Evolutionary conservation across 1,140 invertebrate species (phyloP).

Genomic region (Pectinophora gossypiella): DNA sequence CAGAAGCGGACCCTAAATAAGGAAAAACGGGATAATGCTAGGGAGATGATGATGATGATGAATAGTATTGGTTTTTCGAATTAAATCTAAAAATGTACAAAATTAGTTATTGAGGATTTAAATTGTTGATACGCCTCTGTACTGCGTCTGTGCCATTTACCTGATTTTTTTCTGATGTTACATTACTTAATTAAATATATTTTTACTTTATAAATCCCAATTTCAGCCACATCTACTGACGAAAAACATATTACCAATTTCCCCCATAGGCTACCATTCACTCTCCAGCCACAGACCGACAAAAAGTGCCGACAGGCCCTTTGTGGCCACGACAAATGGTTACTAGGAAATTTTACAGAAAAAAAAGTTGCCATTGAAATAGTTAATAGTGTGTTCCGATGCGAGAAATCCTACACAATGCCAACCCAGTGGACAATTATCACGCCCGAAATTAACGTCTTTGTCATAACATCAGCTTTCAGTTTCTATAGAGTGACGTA

Average conservation of each 20-base stretch:
- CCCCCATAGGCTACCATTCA: background rate
- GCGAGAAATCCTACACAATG: constrained; percentile 51
- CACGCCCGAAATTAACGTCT: constrained; percentile 43
- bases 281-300: constrained; percentile 1
- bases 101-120: too few relatives aligned
- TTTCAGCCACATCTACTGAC: too few relatives aligned
- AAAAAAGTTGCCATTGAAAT: constrained; percentile 32
- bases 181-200: too few relatives aligned
- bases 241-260: background rate
- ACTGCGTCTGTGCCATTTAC: too few relatives aligned
- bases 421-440: constrained; percentile 35
- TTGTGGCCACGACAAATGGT: constrained; percentile 43
- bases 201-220: too few relatives aligned
- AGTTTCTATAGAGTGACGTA: constrained; percentile 2
- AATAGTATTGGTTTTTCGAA: too few relatives aligned
- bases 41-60: too few relatives aligned
- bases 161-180: too few relatives aligned
- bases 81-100: too few relatives aligned
- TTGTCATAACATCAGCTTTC: constrained; percentile 31
- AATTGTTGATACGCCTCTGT: too few relatives aligned
- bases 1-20: too few relatives aligned
- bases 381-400: constrained; percentile 44
- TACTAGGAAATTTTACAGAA: constrained; percentile 30
- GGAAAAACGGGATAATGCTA: too few relatives aligned
- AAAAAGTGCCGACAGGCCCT: constrained; percentile 35